Percentiles rank a stretch among this genome's conserved stretches.
Evolutionary conservation across 2,888 invertebrate genomes (phyloP).

Genomic region (Heliconius ethilla): DNA sequence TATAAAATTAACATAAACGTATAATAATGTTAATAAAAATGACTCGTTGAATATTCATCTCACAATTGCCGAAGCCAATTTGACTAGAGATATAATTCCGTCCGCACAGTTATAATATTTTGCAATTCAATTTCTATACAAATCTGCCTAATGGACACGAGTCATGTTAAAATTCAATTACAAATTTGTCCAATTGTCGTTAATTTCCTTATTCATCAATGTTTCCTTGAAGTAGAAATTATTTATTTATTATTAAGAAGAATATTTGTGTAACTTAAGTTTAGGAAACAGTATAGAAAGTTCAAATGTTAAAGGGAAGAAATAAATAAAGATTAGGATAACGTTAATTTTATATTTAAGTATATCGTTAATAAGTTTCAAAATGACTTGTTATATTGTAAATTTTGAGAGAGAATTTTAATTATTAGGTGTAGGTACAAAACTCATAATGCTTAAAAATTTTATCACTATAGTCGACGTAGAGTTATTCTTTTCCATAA

Average conservation of each 20-base stretch:
- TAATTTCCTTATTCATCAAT: slow-evolving; percentile 20
- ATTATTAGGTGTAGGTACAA: too few species aligned
- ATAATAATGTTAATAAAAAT: too few species aligned
- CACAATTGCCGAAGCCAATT: slow-evolving; percentile 42
- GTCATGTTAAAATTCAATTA: slow-evolving; percentile 36
- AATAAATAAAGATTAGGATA: neutral
- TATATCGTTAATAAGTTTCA: neutral
- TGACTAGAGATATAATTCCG: slow-evolving; percentile 17
- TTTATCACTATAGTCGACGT: neutral
- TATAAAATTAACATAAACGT: too few species aligned
- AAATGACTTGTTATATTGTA: too few species aligned
- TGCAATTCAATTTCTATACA: slow-evolving; percentile 37
- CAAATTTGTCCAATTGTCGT: slow-evolving; percentile 30
- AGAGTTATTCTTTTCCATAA: neutral
- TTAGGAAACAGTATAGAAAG: neutral
- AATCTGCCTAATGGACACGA: slow-evolving; percentile 34
- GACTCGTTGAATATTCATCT: slow-evolving; percentile 3
- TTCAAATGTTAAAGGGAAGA: neutral
- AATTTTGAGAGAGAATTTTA: too few species aligned
- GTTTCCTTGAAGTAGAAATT: neutral
- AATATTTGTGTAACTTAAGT: neutral
- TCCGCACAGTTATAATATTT: slow-evolving; percentile 31
- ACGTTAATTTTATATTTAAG: neutral
- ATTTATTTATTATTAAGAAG: neutral
- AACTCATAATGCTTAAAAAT: neutral